Evolutionary conservation across 2,113 vertebrate species (phyloP), one percentile per base, ranked within the genome.

Genomic region (Chiloscyllium plagiosum): DNA sequence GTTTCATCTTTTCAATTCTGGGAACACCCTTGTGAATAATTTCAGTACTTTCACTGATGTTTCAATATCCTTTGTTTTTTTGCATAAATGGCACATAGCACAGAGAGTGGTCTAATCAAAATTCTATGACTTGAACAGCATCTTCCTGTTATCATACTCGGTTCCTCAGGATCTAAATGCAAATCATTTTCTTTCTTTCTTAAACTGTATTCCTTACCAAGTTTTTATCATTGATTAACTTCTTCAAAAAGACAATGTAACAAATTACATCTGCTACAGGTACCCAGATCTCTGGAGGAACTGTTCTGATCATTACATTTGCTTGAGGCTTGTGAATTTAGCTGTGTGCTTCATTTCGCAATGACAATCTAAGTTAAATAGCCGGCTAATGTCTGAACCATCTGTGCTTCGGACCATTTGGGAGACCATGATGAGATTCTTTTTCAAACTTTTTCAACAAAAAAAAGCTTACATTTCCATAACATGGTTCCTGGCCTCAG

Each of bases 311-410:
- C 61, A 66, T 17, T 61, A 66, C 33, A 93, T 0, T 93, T 93
- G 89, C 89, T 93, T 66, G 61, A 66, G 61, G 89, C 89, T 93
- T 93, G 89, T 93, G 61, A 93, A 33, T 93, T 93, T 65, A 61
- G 52, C 37, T 22, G 20, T 66, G 61, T 42, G 56, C 61, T 61
- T 19, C 37, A n/a, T 93, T n/a, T 65, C 66, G 61, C 89, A 93
- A 68, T 93, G 61, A 66, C 61, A 37, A 93, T 93, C 61, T 61
- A 93, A 93, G 89, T 93, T 93, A 93, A 37, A 65, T 93, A 93
- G 29, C 61, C 1, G 17, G 89, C 19, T 93, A 93, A 93, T 33
- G 89, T n/a, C 33, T 37, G 61, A 7, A 10, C 6, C 89, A 37
- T 93, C 89, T 42, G 61, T 93, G 89, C 89, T n/a, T n/a, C 20